These are phyloP conservation scores for Cryptophagus acutangulus DNA, from an alignment of 2,888 invertebrate genomes.

Conservation along the genomic window DNA sequence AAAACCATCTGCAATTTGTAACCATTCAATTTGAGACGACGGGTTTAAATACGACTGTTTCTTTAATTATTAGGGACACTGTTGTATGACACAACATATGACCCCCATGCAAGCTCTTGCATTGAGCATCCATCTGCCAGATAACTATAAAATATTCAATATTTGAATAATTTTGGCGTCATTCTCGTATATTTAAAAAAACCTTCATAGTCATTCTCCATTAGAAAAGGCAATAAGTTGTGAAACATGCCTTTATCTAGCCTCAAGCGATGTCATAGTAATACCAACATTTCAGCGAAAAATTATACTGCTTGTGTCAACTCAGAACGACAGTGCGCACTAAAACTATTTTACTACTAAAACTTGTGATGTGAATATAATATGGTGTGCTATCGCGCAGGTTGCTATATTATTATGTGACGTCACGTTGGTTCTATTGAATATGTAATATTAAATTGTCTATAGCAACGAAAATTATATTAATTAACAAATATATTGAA, in stretches of 20 bases:
- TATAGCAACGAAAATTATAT: no score
- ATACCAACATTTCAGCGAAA: background rate
- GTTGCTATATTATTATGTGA: no score
- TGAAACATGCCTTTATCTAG: background rate
- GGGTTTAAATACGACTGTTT: slow-evolving; percentile 5
- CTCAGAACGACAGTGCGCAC: background rate
- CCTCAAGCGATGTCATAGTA: background rate
- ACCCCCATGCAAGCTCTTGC: slow-evolving; percentile 14
- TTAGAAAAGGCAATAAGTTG: slow-evolving; percentile 1
- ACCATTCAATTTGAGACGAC: background rate
- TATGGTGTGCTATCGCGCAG: no score
- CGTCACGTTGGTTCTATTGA: no score
- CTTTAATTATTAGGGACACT: slow-evolving; percentile 10
- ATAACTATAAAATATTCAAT: slow-evolving; percentile 12
- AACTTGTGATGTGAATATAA: no score
- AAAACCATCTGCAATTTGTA: background rate
- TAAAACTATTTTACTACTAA: background rate
- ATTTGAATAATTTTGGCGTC: slow-evolving; percentile 1
- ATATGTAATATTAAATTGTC: no score
- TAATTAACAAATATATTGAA: no score
- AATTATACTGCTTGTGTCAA: background rate
- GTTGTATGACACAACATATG: slow-evolving; percentile 12
- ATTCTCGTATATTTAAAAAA: slow-evolving; percentile 1
- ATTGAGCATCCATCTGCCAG: slow-evolving; percentile 15
- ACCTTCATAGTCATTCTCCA: slow-evolving; percentile 1